Evolutionary conservation across 2,113 vertebrate genomes (phyloP), one percentile per base, ranked within the genome.

Genomic region (Corydoras maculifer): DNA sequence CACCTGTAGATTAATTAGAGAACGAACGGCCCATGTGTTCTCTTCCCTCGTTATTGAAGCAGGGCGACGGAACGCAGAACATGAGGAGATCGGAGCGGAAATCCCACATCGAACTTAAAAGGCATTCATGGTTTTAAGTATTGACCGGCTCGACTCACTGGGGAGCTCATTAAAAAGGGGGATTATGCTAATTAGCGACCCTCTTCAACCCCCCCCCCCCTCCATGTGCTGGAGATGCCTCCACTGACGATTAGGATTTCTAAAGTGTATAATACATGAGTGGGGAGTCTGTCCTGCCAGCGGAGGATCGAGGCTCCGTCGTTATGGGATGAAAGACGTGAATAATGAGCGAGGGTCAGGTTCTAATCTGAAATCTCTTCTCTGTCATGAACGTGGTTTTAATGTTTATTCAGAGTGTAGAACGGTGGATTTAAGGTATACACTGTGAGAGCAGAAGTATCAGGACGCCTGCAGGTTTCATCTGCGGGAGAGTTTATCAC

Each of bases 151-250:
- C 25, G 3, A 9, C 29, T 67, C 65, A 54, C 50, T 3, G 30
- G 65, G 65, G 65, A 67, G 18, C 65, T 54, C 25, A 67, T 55
- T 67, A 67, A 67, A 55, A 54, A 32, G 30, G 32, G 18, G 65
- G 29, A 54, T 67, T 35, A 57, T 67, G 59, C 30, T 67, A 54
- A 55, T 55, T 18, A 55, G 51, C 51, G 11, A 6, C 51, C 8
- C 49, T 8, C 35, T 43, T 2, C 35, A 43, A 43, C 35, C 4
- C 35, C 53, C 8, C 49, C 18, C 18, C 18, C 18, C 18, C 50
- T 53, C 29, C 13, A 15, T 9, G 64, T 18, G 54, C 54, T 66
- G 18, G 29, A 54, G 29, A 66, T n/a, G 50, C 1, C 25, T 2
- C 25, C 9, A 9, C 18, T 66, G 49, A 53, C n/a, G 50, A 54